Percentiles rank a stretch among this genome's conserved stretches.
Evolutionary conservation across 1,140 invertebrate genomes (phyloP).

Genomic region (Drosophila funebris): DNA sequence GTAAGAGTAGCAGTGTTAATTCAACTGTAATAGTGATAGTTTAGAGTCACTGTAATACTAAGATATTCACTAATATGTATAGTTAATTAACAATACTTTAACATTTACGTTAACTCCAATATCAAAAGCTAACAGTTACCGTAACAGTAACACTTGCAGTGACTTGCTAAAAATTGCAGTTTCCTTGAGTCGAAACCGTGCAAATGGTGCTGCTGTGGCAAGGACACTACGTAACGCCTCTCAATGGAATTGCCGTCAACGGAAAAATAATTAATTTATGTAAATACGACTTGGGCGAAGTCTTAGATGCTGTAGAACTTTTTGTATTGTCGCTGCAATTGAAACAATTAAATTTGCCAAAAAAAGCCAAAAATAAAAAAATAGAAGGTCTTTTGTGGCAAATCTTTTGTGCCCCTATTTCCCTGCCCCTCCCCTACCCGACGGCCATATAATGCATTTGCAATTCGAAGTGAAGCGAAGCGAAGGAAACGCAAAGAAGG

Average conservation of each 20-base stretch:
- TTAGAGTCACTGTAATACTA: no score
- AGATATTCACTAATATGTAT: no score
- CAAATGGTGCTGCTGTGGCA: slow-evolving; percentile 6
- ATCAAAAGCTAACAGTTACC: not conserved
- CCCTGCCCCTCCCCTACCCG: not conserved
- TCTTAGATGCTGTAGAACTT: slow-evolving; percentile 14
- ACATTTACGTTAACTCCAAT: not conserved
- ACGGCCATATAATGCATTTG: slow-evolving; percentile 33
- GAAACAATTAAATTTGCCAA: slow-evolving; percentile 50
- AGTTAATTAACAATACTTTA: not conserved
- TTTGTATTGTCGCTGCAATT: slow-evolving; percentile 1
- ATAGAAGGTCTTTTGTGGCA: slow-evolving; percentile 33
- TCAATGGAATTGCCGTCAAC: slow-evolving; percentile 17
- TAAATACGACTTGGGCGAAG: slow-evolving; percentile 39
- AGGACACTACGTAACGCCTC: slow-evolving; percentile 14
- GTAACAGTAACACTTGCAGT: not conserved
- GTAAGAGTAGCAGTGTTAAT: no score
- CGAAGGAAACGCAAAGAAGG: slow-evolving; percentile 9
- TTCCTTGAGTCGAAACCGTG: not conserved
- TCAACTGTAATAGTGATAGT: no score
- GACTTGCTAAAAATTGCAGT: not conserved
- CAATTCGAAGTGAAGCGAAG: slow-evolving; percentile 2
- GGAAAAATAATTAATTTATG: slow-evolving; percentile 58
- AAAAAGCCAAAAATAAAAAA: no score
- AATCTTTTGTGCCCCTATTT: not conserved